A percentile compares a stretch with the other conserved stretches of the same genome.
These are phyloP conservation scores for Emmelina monodactyla DNA, from an alignment of 2,888 invertebrate species.

Conservation along the genomic window DNA sequence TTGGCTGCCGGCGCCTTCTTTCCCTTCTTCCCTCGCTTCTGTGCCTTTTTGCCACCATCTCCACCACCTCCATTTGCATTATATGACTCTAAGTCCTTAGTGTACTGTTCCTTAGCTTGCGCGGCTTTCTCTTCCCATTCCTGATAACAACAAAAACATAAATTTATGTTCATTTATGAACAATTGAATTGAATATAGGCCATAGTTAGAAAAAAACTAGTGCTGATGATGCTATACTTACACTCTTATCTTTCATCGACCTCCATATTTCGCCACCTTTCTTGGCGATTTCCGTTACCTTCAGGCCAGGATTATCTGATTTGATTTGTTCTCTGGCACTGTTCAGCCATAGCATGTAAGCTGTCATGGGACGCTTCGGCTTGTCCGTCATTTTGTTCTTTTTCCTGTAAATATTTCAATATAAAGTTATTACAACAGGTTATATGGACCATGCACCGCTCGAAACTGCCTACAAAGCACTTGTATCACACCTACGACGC, in stretches of 20 bases:
- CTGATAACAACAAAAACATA: conserved; percentile 55
- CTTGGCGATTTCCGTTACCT: conserved; percentile 92
- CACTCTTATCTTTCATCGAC: conserved; percentile 84
- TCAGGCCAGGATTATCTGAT: conserved; percentile 87
- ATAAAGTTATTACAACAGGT: conserved; percentile 33
- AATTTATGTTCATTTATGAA: no score
- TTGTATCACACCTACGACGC: background rate
- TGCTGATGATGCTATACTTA: conserved; percentile 54
- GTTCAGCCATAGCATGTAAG: conserved; percentile 96
- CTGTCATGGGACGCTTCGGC: conserved; percentile 92
- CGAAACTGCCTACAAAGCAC: background rate
- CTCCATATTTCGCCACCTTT: conserved; percentile 97
- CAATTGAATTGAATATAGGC: no score
- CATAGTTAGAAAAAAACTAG: no score
- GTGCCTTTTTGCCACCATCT: conserved; percentile 63
- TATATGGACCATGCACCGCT: conserved; percentile 29
- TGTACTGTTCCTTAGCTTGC: conserved; percentile 89
- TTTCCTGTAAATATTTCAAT: conserved; percentile 40
- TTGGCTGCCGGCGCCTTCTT: conserved; percentile 53
- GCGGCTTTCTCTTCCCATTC: conserved; percentile 93
- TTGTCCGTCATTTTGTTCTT: conserved; percentile 82
- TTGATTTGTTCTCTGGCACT: conserved; percentile 88
- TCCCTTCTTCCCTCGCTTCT: conserved; percentile 67
- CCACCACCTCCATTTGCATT: conserved; percentile 78
- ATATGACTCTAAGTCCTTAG: conserved; percentile 88